Percentiles rank a stretch among this genome's conserved stretches.
Conservation (phyloP, 2,113 vertebrate species). For the Chionodraco myersi region DNA sequence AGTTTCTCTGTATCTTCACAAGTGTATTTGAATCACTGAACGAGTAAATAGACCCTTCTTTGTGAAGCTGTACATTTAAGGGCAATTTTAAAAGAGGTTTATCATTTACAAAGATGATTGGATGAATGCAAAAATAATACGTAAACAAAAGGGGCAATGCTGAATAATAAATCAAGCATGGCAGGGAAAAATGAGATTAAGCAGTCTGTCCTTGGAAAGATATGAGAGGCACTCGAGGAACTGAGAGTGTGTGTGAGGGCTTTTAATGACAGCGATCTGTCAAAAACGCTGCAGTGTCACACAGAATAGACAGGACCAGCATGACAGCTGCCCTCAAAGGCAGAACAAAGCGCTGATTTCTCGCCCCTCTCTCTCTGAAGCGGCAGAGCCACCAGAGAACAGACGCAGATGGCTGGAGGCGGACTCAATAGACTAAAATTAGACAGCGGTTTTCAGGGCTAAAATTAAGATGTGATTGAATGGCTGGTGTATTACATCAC, state of each 20-base stretch:
- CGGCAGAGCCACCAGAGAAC: conserved; percentile 45
- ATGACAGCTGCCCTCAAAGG: conserved; percentile 58
- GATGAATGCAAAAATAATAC: conserved; percentile 13
- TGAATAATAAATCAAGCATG: conserved; percentile 40
- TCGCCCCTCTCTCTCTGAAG: conserved; percentile 56
- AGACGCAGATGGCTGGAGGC: conserved; percentile 65
- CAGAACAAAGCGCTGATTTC: conserved; percentile 26
- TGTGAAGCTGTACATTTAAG: conserved; percentile 6
- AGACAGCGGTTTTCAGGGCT: conserved; percentile 63
- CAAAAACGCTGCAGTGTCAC: conserved; percentile 50
- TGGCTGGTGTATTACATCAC: conserved; percentile 25
- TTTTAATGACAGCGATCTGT: conserved; percentile 74
- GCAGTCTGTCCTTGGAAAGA: conserved; percentile 62
- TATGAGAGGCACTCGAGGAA: conserved; percentile 42
- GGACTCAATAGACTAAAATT: conserved; percentile 68
- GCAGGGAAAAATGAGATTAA: conserved; percentile 15
- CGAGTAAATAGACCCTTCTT: conserved; percentile 8
- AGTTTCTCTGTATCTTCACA: conserved; percentile 18
- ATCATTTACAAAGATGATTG: conserved; percentile 24
- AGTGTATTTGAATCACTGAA: conserved; percentile 16
- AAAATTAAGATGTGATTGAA: conserved; percentile 61
- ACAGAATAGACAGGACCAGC: conserved; percentile 45
- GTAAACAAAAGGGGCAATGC: conserved; percentile 23
- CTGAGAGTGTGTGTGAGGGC: conserved; percentile 31
- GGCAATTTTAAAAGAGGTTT: conserved; percentile 11